Percentiles rank a stretch among this genome's conserved stretches.
Conservation (phyloP, 2,113 vertebrate species). For the Pungitius pungitius region DNA sequence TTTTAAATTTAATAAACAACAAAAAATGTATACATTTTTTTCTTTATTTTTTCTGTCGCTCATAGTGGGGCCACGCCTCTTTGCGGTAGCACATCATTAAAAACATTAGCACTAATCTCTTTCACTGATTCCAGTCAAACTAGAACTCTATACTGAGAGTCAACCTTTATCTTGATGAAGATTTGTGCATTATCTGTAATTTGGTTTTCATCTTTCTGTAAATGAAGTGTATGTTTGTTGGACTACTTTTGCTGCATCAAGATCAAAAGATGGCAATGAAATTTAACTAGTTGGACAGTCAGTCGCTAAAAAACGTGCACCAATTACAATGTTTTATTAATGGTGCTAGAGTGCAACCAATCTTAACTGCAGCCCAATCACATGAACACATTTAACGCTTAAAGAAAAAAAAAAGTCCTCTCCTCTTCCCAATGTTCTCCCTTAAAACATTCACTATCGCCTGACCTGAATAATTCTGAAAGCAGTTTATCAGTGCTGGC, state of each 20-base stretch:
- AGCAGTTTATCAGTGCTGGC: slow-evolving; percentile 41
- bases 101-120: too few relatives aligned
- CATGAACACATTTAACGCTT: background rate
- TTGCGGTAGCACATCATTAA: too few relatives aligned
- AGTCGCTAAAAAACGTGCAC: background rate
- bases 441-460: background rate
- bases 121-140: too few relatives aligned
- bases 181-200: too few relatives aligned
- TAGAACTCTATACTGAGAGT: too few relatives aligned
- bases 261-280: background rate
- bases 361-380: background rate
- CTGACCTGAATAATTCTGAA: slow-evolving; percentile 18
- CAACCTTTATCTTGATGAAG: too few relatives aligned
- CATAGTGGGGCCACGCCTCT: too few relatives aligned
- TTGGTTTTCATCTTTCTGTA: too few relatives aligned
- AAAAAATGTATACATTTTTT: too few relatives aligned
- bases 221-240: too few relatives aligned
- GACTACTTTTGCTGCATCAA: background rate
- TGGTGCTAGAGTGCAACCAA: background rate
- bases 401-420: background rate
- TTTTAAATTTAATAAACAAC: too few relatives aligned
- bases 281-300: background rate
- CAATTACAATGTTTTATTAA: background rate
- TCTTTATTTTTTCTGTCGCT: too few relatives aligned
- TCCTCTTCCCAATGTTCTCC: background rate